Evolutionary conservation across 2,888 invertebrate genomes (phyloP).

Genomic region (Galerucella pusilla): DNA sequence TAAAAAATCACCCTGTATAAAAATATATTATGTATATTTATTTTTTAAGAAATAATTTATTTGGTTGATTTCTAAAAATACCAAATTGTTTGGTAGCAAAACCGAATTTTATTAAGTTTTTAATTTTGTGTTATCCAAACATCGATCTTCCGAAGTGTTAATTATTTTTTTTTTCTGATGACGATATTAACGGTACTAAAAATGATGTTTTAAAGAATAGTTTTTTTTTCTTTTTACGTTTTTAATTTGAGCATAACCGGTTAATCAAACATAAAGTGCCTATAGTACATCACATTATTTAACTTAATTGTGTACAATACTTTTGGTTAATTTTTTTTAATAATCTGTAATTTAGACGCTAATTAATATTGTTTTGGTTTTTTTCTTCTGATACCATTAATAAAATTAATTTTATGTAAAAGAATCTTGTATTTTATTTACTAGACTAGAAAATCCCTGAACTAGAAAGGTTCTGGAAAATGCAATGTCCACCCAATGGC

Average conservation of each 20-base stretch:
- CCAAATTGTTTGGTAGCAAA: slow-evolving; percentile 24
- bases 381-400: slow-evolving; percentile 4
- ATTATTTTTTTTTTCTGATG: slow-evolving; percentile 14
- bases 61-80: slow-evolving; percentile 31
- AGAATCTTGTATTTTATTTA: neutral
- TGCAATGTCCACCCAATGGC: neutral
- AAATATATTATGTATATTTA: slow-evolving; percentile 34
- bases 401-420: slow-evolving; percentile 8
- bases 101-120: slow-evolving; percentile 38
- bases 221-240: slow-evolving; percentile 14
- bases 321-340: slow-evolving; percentile 19
- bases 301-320: slow-evolving; percentile 6
- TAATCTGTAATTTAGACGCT: slow-evolving; percentile 13
- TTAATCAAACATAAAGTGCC: slow-evolving; percentile 14
- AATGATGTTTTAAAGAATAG: slow-evolving; percentile 20
- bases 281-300: slow-evolving; percentile 23
- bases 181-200: slow-evolving; percentile 35
- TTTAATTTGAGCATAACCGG: slow-evolving; percentile 2
- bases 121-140: slow-evolving; percentile 37
- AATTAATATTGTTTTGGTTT: slow-evolving; percentile 18
- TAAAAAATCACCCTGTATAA: no score
- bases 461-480: neutral
- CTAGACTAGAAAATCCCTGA: no score
- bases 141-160: slow-evolving; percentile 37
- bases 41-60: slow-evolving; percentile 44